A percentile compares a stretch with the other conserved stretches of the same genome.
phyloP scores from a whole-genome alignment of 1,140 invertebrate genomes.

The Drosophila repleta region DNA sequence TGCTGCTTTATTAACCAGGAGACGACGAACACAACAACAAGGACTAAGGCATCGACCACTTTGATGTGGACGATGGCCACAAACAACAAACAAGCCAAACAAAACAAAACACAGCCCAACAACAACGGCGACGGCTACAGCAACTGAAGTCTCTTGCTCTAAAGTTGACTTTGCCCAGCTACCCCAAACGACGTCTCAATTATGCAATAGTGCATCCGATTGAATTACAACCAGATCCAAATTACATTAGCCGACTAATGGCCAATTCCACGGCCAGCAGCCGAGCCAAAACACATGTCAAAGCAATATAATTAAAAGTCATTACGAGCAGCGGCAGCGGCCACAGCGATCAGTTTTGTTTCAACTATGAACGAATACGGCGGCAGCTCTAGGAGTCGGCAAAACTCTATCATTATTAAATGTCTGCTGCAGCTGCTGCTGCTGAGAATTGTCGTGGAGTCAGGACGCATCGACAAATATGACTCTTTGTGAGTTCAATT shows the following conservation, averaged over 20 bases:
- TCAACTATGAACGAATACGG: conserved; percentile 9
- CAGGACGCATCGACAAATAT: no score
- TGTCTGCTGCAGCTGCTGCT: not conserved
- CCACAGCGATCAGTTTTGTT: conserved; percentile 33
- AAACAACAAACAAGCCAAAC: conserved; percentile 28
- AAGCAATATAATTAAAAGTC: conserved; percentile 17
- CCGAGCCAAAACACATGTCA: conserved; percentile 14
- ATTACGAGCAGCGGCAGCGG: not conserved
- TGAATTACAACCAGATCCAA: conserved; percentile 50
- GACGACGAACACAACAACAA: conserved; percentile 38
- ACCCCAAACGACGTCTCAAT: conserved; percentile 45
- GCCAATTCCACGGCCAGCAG: conserved; percentile 35
- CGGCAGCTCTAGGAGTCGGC: no score
- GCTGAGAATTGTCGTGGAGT: not conserved
- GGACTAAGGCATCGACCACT: conserved; percentile 20
- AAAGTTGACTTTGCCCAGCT: conserved; percentile 9
- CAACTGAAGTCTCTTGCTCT: conserved; percentile 1
- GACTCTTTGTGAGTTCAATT: no score
- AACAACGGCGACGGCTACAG: conserved; percentile 20
- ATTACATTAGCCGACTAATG: conserved; percentile 58
- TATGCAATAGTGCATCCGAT: conserved; percentile 52
- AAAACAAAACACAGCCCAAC: conserved; percentile 22
- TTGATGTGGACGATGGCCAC: conserved; percentile 34
- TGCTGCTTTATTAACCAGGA: conserved; percentile 73
- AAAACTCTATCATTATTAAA: not conserved